Evolutionary conservation across 2,113 vertebrate species (phyloP).

Genomic region (Lathamus discolor): DNA sequence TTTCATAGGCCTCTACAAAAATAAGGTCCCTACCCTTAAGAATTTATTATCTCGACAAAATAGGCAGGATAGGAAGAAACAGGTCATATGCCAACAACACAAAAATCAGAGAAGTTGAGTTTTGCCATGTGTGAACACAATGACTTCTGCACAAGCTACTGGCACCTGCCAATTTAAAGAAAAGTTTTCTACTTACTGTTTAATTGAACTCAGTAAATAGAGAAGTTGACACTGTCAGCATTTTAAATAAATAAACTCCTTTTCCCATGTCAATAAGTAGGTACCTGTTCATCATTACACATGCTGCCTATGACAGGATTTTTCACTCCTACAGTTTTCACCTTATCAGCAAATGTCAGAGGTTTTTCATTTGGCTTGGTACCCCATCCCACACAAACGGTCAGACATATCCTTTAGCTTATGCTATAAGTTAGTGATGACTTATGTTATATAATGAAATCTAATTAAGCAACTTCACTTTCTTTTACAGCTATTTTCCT

Average conservation of each 20-base stretch:
- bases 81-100: background rate
- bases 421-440: background rate
- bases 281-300: background rate
- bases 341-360: constrained; percentile 20
- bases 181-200: background rate
- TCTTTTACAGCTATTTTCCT: constrained; percentile 32
- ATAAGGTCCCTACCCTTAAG: background rate
- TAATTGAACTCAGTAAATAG: background rate
- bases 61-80: background rate
- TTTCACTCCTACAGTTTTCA: constrained; percentile 26
- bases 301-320: background rate
- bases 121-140: background rate
- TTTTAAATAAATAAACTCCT: background rate
- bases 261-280: background rate
- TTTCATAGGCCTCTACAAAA: background rate
- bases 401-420: constrained; percentile 9
- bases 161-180: background rate
- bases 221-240: background rate
- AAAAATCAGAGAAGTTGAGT: background rate
- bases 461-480: constrained; percentile 36
- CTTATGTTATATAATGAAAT: background rate
- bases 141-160: background rate
- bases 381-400: constrained; percentile 30
- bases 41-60: background rate
- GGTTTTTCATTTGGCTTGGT: background rate